Percentiles rank a stretch among this genome's conserved stretches.
Evolutionary conservation across 35 echinoderm and acorn worm genomes (phyloP).

Genomic region (Hemicentrotus pulcherrimus): DNA sequence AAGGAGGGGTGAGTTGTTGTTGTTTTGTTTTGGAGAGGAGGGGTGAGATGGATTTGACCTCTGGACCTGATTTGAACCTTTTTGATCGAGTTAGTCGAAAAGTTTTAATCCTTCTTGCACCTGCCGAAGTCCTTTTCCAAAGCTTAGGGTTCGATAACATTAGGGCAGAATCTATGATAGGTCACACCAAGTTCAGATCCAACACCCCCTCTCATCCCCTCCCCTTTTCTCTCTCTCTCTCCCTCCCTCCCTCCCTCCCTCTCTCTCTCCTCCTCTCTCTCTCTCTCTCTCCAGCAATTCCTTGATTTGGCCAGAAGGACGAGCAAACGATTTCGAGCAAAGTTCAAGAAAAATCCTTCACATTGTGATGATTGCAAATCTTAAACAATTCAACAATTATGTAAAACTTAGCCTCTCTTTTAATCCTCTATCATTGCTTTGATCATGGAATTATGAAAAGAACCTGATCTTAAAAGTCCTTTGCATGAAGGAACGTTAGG

Average conservation of each 20-base stretch:
- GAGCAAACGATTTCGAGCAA: too few species aligned
- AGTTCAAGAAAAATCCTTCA: too few species aligned
- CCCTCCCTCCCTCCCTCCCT: background rate
- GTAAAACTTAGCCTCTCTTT: too few species aligned
- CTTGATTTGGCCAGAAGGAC: background rate
- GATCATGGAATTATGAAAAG: too few species aligned
- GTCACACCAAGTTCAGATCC: background rate
- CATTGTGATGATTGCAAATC: too few species aligned
- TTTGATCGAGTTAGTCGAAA: constrained; percentile 18
- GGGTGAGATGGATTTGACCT: background rate
- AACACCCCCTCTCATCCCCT: background rate
- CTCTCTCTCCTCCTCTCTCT: background rate
- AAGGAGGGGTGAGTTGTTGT: background rate
- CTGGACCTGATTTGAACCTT: background rate
- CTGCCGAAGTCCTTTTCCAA: background rate
- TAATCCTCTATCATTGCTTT: too few species aligned
- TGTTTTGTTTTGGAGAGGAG: constrained; percentile 9
- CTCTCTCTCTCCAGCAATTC: background rate
- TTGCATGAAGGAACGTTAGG: too few species aligned
- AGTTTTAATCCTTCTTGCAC: background rate
- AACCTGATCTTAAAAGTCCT: too few species aligned
- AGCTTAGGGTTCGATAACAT: background rate
- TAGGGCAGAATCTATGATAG: background rate
- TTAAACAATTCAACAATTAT: too few species aligned
- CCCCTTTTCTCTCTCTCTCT: background rate